Evolutionary conservation across 2,888 invertebrate species (phyloP).

Genomic region (Callyntrura sp.): DNA sequence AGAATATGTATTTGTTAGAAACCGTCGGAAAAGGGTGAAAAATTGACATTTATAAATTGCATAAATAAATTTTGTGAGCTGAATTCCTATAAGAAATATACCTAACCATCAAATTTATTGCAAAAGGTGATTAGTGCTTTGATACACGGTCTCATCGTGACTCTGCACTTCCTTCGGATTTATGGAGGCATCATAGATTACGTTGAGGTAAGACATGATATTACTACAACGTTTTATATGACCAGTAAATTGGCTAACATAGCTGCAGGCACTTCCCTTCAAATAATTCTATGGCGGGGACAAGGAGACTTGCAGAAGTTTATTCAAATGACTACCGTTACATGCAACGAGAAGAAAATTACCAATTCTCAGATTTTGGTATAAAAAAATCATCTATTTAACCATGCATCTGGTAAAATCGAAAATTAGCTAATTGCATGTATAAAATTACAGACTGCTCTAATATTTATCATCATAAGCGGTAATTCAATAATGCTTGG

Average conservation of each 20-base stretch:
- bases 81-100: too few relatives aligned
- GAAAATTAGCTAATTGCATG: too few relatives aligned
- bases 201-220: conserved; percentile 35
- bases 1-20: background rate
- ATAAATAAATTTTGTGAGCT: too few relatives aligned
- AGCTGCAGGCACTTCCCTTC: background rate
- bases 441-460: background rate
- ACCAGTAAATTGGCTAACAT: background rate
- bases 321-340: background rate
- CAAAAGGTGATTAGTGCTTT: background rate
- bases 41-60: too few relatives aligned
- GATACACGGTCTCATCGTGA: background rate
- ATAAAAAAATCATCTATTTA: too few relatives aligned
- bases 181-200: background rate
- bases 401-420: too few relatives aligned
- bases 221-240: conserved; percentile 30
- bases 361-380: background rate
- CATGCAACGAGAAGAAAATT: background rate
- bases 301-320: background rate
- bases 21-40: background rate
- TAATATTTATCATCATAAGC: background rate
- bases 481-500: background rate
- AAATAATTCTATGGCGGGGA: background rate
- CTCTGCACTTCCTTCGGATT: background rate
- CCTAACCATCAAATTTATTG: background rate